Base-by-base conservation (phyloP, 2,888 invertebrate genomes). In the Anticlea derivata region DNA sequence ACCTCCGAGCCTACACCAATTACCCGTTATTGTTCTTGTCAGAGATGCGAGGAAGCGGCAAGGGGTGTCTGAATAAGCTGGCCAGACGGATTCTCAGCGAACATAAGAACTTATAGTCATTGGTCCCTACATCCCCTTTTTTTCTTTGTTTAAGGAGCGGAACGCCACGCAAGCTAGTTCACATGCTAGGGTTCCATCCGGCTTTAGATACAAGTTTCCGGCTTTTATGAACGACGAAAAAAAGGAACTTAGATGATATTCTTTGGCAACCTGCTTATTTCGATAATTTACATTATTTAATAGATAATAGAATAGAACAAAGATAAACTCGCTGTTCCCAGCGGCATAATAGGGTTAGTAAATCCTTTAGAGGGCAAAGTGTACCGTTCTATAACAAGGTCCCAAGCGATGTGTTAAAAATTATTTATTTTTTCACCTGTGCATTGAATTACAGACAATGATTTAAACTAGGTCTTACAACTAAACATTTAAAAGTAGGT, bases 61-160 rank as follows among this genome's bases (percentile, higher is more conserved):
- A 60, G 64, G 70, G 50, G 66, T 75, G 59, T 74, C 83, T 70
- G 54, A 57, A 65, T 73, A 77, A 38, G 61, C 54, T 78, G 73
- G 82, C 43, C 65, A 70, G 66, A 74, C 65, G 54, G 74, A 74
- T 83, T 83, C 83, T 75, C 79, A 78, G 76, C 72, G 74, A 75
- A 69, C 69, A 70, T 73, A 73, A 70, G 46, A 46, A 37, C 23
- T 46, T 72, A 72, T 69, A 75, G 75, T 79, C 73, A 80, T 76
- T 75, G 73, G 72, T 75, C 78, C 74, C 67, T 70, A 70, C 74
- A 80, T 76, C 47, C 81, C 83, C 83, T 80, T 82, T 83, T n/a
- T 84, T 86, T 80, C 83, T 83, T 81, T 86, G 87, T 80, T 76
- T 83, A 85, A 70, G 74, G 65, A 82, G 77, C 88, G 86, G 83